Percentiles rank a stretch among this genome's conserved stretches.
phyloP scores from a whole-genome alignment of 2,888 invertebrate species.

The Sarcophaga rosellei region DNA sequence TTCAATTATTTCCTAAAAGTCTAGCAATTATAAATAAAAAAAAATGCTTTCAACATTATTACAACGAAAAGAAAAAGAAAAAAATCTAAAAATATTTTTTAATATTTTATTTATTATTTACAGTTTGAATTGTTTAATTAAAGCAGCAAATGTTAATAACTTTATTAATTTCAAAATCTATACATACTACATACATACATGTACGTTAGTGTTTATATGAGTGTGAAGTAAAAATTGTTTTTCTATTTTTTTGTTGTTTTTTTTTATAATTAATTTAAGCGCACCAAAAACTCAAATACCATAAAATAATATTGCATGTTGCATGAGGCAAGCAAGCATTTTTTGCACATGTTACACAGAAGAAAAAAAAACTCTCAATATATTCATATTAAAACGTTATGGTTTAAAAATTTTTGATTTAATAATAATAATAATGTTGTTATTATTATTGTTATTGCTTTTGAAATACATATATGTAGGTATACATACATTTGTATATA shows the following conservation, averaged over 20 bases:
- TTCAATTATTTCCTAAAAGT: too few species aligned
- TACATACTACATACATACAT: background rate
- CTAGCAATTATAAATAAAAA: too few species aligned
- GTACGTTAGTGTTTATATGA: background rate
- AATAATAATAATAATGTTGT: constrained; percentile 17
- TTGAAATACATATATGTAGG: background rate
- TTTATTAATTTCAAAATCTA: constrained; percentile 61
- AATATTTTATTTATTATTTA: constrained; percentile 14
- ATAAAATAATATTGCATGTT: constrained; percentile 64
- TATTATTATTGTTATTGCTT: background rate
- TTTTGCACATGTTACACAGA: background rate
- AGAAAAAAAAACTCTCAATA: background rate
- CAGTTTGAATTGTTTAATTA: constrained; percentile 35
- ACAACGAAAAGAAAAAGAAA: too few species aligned
- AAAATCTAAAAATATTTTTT: background rate
- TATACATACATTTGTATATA: background rate
- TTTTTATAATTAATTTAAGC: constrained; percentile 22
- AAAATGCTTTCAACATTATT: too few species aligned
- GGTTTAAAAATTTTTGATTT: constrained; percentile 52
- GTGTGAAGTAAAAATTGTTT: background rate
- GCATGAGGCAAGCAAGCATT: constrained; percentile 28
- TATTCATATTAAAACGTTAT: constrained; percentile 41
- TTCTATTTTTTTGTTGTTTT: background rate
- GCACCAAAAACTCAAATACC: constrained; percentile 56
- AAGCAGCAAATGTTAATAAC: constrained; percentile 60